Conservation (phyloP, 2,113 vertebrate species). For the Pelecanoides urinatrix region DNA sequence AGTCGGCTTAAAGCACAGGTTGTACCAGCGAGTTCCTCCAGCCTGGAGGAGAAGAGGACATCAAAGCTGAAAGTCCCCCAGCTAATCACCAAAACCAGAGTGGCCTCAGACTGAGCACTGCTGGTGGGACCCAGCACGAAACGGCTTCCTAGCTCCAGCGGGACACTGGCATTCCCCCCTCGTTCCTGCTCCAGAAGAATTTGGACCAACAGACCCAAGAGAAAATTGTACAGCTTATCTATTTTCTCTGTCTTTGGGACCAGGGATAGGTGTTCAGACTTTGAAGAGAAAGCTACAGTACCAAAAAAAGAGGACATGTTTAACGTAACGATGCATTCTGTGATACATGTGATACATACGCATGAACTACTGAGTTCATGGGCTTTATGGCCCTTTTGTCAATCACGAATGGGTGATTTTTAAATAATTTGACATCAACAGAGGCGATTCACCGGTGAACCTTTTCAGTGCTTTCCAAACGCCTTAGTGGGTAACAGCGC, state of each 20-base stretch:
- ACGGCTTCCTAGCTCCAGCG: no score
- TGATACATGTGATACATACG: accelerated
- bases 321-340: accelerated
- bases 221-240: accelerated
- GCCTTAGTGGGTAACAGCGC: accelerated
- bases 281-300: neutral
- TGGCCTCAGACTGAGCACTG: accelerated
- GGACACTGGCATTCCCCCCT: neutral
- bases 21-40: accelerated
- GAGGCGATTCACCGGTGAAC: neutral
- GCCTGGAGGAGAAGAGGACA: no score
- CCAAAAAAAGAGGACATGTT: neutral
- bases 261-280: no score
- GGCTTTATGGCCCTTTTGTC: neutral
- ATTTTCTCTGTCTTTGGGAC: neutral
- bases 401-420: neutral
- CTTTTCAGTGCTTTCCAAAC: accelerated
- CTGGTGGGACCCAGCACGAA: no score
- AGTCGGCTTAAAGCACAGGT: accelerated
- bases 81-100: neutral
- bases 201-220: neutral
- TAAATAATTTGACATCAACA: neutral
- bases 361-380: accelerated
- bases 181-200: neutral
- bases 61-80: no score